Percentiles rank a stretch among this genome's conserved stretches.
Conservation (phyloP, 1,140 invertebrate species). For the Panagrolaimus sp. region DNA sequence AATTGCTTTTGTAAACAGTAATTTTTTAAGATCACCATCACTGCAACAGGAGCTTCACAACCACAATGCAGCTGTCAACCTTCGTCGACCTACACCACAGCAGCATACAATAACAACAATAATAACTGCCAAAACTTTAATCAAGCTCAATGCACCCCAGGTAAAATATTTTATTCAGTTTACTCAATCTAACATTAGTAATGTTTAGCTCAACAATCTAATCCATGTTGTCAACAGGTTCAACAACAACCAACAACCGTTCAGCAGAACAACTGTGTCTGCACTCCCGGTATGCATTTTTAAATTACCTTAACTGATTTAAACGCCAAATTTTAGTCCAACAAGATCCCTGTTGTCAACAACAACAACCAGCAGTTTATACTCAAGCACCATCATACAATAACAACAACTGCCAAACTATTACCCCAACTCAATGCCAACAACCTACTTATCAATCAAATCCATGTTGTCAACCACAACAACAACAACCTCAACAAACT, state of each 20-base stretch:
- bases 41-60: constrained; percentile 5
- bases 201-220: neutral
- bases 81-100: constrained; percentile 9
- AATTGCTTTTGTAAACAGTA: no score
- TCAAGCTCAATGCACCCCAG: neutral
- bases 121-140: constrained; percentile 15
- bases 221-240: constrained; percentile 7
- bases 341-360: constrained; percentile 10
- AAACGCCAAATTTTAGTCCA: neutral
- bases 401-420: neutral
- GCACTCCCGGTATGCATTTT: neutral
- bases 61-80: constrained; percentile 13
- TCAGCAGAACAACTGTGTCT: constrained; percentile 16
- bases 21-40: constrained; percentile 9
- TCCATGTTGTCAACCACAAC: constrained; percentile 8
- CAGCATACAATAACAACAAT: constrained; percentile 10
- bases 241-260: constrained; percentile 7
- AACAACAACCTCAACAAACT: constrained; percentile 5
- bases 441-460: neutral
- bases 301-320: neutral
- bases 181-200: no score
- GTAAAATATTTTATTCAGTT: no score
- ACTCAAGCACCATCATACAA: no score
- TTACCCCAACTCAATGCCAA: neutral
- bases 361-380: no score